Conservation (phyloP, 2,888 invertebrate genomes). For the Cheilosia scutellata region DNA sequence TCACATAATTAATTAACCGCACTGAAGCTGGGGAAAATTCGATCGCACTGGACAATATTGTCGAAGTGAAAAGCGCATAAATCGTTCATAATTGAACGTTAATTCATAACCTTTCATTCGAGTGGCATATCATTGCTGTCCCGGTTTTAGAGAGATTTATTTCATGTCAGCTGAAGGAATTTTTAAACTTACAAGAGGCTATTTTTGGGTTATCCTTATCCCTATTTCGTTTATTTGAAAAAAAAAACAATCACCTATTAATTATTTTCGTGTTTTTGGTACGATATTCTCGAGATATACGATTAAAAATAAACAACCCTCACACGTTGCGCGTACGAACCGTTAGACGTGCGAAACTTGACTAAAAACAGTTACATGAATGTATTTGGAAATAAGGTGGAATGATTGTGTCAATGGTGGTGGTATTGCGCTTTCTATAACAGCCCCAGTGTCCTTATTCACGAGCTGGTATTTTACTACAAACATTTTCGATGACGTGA, state of each 20-base stretch:
- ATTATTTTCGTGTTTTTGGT: neutral
- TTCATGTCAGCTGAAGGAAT: neutral
- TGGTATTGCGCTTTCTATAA: constrained; percentile 44
- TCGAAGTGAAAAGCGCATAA: constrained; percentile 46
- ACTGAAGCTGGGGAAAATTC: constrained; percentile 18
- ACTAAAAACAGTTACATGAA: constrained; percentile 80
- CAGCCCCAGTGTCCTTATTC: constrained; percentile 51
- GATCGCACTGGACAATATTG: constrained; percentile 15
- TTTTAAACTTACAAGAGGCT: neutral
- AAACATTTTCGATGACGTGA: constrained; percentile 54
- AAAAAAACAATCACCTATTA: constrained; percentile 1
- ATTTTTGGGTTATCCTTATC: constrained; percentile 9
- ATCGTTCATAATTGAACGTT: constrained; percentile 72
- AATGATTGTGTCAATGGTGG: constrained; percentile 49
- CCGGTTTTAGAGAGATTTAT: constrained; percentile 6
- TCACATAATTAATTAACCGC: constrained; percentile 17
- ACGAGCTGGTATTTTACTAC: constrained; percentile 47
- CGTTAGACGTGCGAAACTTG: constrained; percentile 80
- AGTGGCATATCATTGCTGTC: constrained; percentile 15
- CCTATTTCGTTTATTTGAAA: neutral
- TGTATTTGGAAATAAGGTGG: constrained; percentile 66
- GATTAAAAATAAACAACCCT: constrained; percentile 25
- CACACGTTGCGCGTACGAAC: constrained; percentile 79
- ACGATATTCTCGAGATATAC: constrained; percentile 26
- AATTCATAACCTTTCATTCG: constrained; percentile 56